Base-by-base conservation (phyloP, 2,797 vertebrate genomes). In the Poeciliopsis presidionis region DNA sequence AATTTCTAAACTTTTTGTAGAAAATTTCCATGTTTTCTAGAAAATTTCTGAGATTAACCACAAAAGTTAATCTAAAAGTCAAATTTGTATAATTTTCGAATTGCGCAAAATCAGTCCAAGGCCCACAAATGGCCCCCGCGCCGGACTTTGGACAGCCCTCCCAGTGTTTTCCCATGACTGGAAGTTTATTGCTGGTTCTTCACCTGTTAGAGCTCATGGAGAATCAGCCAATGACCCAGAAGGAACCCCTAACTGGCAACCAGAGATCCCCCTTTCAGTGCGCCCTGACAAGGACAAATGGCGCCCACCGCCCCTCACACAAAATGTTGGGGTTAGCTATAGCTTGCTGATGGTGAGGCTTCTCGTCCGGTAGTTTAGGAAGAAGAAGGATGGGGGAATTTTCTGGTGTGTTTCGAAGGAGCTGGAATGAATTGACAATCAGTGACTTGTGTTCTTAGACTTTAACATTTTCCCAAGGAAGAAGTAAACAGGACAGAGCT, bases 251-350 rank as follows among this genome's bases (percentile, higher is more conserved):
- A 28, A 75, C 87, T 92, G 85, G 92, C 90, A 94, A 92, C 73
- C 45, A 75, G 83, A 78, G 81, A 89, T 91, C 81, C 79, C 82
- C 84, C 84, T 91, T 90, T 93, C 90, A 92, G 85, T 83, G 84
- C 81, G 76, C 83, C 83, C 61, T 91, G 94, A 95, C 94, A 95
- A 94, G 93, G 94, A 95, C 91, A 95, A 94, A 95, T 95, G 92
- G 92, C 87, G 84, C 89, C 86, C 77, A 85, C 89, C 92, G 90
- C 92, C 92, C 91, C 90, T 88, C 75, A 41, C 81, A 91, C 91
- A 93, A 91, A 93, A 91, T 85, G 89, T 86, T 8, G 74, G 45
- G 84, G 88, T 53, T 53, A 85, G 81, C 75, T 70, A 81, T 67
- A 70, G 77, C 87, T 88, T 89, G 84, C 71, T 61, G 87, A 90